Conservation (phyloP, 1,140 invertebrate genomes). For the Anadara kagoshimensis region DNA sequence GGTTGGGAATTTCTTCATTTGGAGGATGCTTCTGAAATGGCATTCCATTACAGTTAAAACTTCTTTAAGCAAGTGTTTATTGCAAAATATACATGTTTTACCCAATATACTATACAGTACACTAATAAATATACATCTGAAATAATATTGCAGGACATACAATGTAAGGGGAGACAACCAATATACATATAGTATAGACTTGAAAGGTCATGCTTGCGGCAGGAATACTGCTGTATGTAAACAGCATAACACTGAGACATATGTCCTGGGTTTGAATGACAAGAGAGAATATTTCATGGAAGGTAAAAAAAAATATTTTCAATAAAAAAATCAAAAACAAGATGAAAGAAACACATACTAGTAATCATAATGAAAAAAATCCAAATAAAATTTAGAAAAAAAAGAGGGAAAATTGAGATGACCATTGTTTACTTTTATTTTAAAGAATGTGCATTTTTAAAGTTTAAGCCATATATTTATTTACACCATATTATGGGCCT, state of each 20-base stretch:
- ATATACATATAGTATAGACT: constrained; percentile 39
- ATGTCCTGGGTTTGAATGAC: constrained; percentile 36
- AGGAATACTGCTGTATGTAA: constrained; percentile 52
- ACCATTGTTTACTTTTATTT: neutral
- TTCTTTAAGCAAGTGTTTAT: too few species aligned
- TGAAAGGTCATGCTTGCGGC: constrained; percentile 36
- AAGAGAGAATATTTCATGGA: constrained; percentile 52
- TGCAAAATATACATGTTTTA: too few species aligned
- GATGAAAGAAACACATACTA: neutral
- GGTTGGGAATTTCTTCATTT: too few species aligned
- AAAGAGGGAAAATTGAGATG: neutral
- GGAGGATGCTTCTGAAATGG: too few species aligned
- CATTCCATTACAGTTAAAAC: too few species aligned
- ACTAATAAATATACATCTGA: too few species aligned
- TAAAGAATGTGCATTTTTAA: neutral
- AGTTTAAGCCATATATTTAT: neutral
- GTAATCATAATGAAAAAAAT: neutral
- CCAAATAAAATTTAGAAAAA: neutral
- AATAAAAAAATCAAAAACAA: neutral
- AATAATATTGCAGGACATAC: constrained; percentile 20
- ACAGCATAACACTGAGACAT: constrained; percentile 15
- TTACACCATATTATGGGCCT: too few species aligned
- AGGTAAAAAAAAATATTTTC: constrained; percentile 41
- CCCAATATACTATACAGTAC: too few species aligned
- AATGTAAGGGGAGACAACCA: constrained; percentile 23